Base-by-base conservation (phyloP, 1,140 invertebrate species). In the Dufourea novaeangliae region DNA sequence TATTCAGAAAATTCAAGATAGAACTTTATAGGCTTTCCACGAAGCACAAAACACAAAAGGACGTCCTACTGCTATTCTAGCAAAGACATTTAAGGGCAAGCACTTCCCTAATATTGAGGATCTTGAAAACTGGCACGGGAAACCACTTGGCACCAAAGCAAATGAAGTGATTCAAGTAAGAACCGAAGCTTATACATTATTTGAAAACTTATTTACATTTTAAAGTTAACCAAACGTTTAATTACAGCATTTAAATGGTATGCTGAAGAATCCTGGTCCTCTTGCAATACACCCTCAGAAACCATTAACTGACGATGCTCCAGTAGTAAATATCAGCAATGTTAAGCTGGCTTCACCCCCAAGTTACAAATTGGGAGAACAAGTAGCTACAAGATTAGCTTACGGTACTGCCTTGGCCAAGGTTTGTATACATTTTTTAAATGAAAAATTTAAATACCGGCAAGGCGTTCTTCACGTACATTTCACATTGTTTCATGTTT, bases 51-150 rank as follows among this genome's bases (percentile, higher is more conserved):
- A 91, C 32, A 96, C 95, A 0, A 96, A 96, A 88, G 97, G 94
- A 44, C 96, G 96, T 88, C 99, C 99, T 34, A 98, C 98, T 20
- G 98, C 97, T 61, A 94, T 99, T 46, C 92, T 99, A 63, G 97
- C 97, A 32, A 99, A 99, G 93, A 99, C 99, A 0, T 98, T 95
- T 89, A 99, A 99, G 92, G 99, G 99, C 7, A 97, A 95, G 89
- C 95, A 96, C 79, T 98, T 98, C 90, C 94, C 95, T 66, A 94
- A 95, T 39, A 98, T 99, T 88, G 98, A 99, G 92, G 97, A 99
- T 93, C 59, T 94, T 78, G 96, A 98, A 61, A 98, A 99, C 90
- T 99, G 98, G 98, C 99, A 99, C 90, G 99, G 99, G 52, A 99
- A 99, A 90, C 95, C 98, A 0, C 92, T 99, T 34, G 98, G 97